These are phyloP conservation scores for Smittia sp. DNA, from an alignment of 2,888 invertebrate genomes.

Conservation along the genomic window DNA sequence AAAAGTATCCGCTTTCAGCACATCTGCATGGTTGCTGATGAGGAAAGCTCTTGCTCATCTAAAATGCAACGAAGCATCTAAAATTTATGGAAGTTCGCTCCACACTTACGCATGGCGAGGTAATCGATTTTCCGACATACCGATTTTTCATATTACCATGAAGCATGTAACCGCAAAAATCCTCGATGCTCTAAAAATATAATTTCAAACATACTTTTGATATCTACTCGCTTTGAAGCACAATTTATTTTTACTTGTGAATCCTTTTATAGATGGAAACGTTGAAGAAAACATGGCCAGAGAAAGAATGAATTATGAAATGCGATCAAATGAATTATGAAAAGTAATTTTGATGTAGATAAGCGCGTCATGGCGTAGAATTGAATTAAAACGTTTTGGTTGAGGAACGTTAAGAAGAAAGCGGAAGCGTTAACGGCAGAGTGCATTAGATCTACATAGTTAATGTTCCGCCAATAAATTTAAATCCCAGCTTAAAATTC, in stretches of 20 bases:
- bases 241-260: constrained; percentile 25
- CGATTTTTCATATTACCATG: constrained; percentile 9
- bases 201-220: constrained; percentile 6
- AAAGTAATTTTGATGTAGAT: constrained; percentile 11
- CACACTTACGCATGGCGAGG: background rate
- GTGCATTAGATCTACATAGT: background rate
- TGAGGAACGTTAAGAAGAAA: background rate
- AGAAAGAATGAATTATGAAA: background rate
- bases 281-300: background rate
- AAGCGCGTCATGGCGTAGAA: background rate
- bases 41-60: background rate
- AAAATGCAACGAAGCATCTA: constrained; percentile 4
- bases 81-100: constrained; percentile 10
- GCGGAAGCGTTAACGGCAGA: background rate
- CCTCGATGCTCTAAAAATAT: background rate
- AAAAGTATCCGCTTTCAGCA: too few species aligned
- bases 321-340: background rate
- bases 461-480: background rate
- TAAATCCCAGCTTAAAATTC: background rate
- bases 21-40: too few species aligned
- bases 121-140: constrained; percentile 6
- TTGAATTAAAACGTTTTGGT: background rate
- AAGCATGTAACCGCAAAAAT: constrained; percentile 17
- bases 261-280: background rate
- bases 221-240: background rate